phyloP scores from a whole-genome alignment of 2,797 vertebrate genomes.

The Myiotriccus ornatus region DNA sequence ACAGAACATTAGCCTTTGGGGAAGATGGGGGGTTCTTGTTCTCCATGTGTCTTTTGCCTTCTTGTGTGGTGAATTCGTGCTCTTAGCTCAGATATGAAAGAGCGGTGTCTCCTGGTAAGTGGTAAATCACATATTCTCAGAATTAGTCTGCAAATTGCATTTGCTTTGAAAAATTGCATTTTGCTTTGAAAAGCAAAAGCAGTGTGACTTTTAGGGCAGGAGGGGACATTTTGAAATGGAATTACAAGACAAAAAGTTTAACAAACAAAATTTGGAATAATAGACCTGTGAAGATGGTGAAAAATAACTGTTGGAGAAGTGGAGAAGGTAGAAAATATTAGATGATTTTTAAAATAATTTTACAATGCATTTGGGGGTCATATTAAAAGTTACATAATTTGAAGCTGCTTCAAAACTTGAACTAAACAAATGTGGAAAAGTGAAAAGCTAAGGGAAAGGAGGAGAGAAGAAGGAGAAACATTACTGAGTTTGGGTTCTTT shows the following conservation, averaged over 20 bases:
- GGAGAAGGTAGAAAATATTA: not conserved
- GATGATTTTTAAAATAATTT: not conserved
- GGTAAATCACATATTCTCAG: not conserved
- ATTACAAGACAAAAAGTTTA: not conserved
- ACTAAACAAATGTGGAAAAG: not conserved
- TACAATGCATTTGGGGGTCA: not conserved
- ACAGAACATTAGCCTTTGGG: not conserved
- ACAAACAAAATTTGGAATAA: not conserved
- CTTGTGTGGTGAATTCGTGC: not conserved
- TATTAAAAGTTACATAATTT: not conserved
- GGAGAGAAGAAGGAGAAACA: not conserved
- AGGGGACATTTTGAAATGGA: accelerated
- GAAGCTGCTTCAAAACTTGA: not conserved
- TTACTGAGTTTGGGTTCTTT: not conserved
- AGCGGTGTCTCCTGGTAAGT: not conserved
- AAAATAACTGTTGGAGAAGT: not conserved
- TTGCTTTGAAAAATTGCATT: too few species aligned
- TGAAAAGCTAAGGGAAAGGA: not conserved
- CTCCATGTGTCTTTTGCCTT: accelerated
- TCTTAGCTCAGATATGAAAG: not conserved
- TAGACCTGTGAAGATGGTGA: not conserved
- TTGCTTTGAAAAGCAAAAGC: not conserved
- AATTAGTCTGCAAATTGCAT: not conserved
- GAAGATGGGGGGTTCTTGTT: not conserved
- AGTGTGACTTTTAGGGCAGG: not conserved